These are phyloP conservation scores for Mustelus asterias DNA, from an alignment of 2,113 vertebrate species.

Conservation along the genomic window DNA sequence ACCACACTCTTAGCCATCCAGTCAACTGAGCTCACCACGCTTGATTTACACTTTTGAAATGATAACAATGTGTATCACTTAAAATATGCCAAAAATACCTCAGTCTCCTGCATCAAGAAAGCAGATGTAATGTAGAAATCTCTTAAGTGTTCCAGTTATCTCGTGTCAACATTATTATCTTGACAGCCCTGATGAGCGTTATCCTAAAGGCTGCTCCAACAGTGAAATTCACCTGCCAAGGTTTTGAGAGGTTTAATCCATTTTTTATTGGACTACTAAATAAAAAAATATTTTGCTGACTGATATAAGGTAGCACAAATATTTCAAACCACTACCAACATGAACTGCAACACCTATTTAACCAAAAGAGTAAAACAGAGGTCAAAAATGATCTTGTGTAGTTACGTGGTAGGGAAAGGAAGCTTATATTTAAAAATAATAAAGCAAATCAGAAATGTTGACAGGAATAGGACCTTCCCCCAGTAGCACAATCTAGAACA, in stretches of 20 bases:
- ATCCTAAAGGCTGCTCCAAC: not conserved
- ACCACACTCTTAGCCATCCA: too few relatives aligned
- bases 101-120: not conserved
- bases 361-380: not conserved
- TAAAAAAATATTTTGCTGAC: not conserved
- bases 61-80: not conserved
- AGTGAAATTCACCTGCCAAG: not conserved
- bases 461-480: not conserved
- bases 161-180: not conserved
- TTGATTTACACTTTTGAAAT: not conserved
- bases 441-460: not conserved
- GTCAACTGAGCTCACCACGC: not conserved
- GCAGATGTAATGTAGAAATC: not conserved
- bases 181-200: not conserved
- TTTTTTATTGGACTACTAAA: not conserved
- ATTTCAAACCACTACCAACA: not conserved
- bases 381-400: not conserved
- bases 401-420: not conserved
- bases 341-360: not conserved
- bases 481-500: not conserved
- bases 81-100: not conserved
- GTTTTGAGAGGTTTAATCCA: not conserved
- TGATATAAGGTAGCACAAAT: not conserved
- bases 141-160: slow-evolving; percentile 6
- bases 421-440: not conserved